Evolutionary conservation across 2,888 invertebrate species (phyloP).

Genomic region (Eurois occulta): DNA sequence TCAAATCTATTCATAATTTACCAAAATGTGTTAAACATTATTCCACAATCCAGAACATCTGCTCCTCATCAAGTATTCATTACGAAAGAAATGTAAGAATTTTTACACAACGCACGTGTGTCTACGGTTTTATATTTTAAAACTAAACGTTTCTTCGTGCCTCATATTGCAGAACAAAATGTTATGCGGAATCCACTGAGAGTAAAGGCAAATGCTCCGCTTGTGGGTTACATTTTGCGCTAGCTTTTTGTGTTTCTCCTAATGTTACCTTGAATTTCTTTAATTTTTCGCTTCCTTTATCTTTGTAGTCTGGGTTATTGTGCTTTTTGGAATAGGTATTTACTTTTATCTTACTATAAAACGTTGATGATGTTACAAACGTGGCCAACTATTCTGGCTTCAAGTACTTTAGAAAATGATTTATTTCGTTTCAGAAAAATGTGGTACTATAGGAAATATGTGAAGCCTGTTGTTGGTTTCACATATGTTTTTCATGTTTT

Average conservation of each 20-base stretch:
- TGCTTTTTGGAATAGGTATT: neutral
- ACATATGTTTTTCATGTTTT: no score
- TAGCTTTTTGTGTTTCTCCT: slow-evolving; percentile 40
- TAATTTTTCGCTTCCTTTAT: slow-evolving; percentile 45
- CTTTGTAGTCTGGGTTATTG: slow-evolving; percentile 30
- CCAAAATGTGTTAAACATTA: slow-evolving; percentile 27
- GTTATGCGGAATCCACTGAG: slow-evolving; percentile 51
- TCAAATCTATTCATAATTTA: slow-evolving; percentile 19
- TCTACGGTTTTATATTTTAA: slow-evolving; percentile 60
- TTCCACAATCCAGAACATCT: slow-evolving; percentile 20
- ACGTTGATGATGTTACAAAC: neutral
- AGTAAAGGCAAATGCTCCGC: slow-evolving; percentile 40
- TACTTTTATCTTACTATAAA: neutral
- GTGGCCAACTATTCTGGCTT: neutral
- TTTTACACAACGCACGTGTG: slow-evolving; percentile 53
- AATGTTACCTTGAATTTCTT: slow-evolving; percentile 56
- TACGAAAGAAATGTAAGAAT: slow-evolving; percentile 31
- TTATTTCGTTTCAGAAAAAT: no score
- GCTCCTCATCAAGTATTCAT: slow-evolving; percentile 39
- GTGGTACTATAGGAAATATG: no score
- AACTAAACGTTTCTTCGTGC: slow-evolving; percentile 61
- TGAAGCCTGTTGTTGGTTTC: no score
- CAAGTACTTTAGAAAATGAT: neutral
- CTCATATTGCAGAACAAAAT: slow-evolving; percentile 63
- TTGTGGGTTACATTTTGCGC: slow-evolving; percentile 31